Evolutionary conservation across 2,888 invertebrate genomes (phyloP).

Genomic region (Melangyna quadrimaculata): DNA sequence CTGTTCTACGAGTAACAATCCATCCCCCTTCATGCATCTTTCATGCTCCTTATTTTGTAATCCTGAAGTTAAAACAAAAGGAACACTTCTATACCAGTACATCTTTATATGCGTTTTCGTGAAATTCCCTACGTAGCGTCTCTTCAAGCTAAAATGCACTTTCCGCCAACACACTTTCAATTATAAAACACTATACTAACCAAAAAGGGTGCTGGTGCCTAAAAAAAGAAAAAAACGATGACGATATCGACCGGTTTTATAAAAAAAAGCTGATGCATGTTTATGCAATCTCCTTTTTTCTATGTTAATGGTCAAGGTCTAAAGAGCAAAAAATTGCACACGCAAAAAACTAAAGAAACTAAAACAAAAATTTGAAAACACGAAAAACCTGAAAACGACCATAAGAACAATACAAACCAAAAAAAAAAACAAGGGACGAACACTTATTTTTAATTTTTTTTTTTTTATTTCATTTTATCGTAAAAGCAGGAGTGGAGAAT

Average conservation of each 20-base stretch:
- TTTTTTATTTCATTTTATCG: neutral
- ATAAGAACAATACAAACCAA: neutral
- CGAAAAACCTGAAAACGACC: constrained; percentile 52
- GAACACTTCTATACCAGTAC: neutral
- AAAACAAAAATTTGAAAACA: constrained; percentile 57
- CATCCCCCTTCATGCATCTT: neutral
- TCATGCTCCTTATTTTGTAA: neutral
- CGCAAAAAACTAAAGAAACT: constrained; percentile 39
- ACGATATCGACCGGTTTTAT: constrained; percentile 52
- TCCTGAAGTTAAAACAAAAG: neutral
- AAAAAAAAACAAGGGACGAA: neutral
- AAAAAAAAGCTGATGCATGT: constrained; percentile 42
- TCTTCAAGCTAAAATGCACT: neutral
- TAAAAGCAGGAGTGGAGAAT: neutral
- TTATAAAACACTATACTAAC: neutral
- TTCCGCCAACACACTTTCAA: neutral
- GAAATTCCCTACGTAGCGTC: neutral
- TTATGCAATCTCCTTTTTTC: constrained; percentile 73
- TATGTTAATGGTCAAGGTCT: constrained; percentile 81
- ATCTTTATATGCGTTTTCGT: no score
- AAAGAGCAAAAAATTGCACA: constrained; percentile 77
- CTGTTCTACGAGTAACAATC: neutral
- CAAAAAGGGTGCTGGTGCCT: constrained; percentile 13
- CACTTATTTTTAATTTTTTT: neutral
- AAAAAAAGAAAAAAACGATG: constrained; percentile 39